phyloP scores from a whole-genome alignment of 2,797 vertebrate species.

The Cuculus canorus region DNA sequence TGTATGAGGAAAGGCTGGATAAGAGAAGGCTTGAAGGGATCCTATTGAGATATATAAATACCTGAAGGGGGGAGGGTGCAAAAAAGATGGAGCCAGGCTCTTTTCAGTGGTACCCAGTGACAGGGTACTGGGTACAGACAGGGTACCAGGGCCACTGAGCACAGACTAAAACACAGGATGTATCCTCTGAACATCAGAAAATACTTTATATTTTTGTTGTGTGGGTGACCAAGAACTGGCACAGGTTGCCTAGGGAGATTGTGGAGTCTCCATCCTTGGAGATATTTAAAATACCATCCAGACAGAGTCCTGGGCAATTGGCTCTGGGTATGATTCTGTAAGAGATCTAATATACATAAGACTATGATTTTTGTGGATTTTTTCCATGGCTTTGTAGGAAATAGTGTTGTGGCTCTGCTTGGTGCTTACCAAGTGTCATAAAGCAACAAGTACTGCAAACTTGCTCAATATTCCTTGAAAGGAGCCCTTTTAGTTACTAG shows the following conservation, averaged over 20 bases:
- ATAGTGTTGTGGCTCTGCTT: neutral
- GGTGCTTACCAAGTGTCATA: neutral
- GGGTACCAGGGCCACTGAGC: neutral
- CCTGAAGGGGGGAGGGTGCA: neutral
- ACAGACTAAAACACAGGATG: neutral
- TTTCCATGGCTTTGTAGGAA: neutral
- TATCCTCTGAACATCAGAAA: neutral
- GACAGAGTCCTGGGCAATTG: rapidly evolving
- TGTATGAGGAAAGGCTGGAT: neutral
- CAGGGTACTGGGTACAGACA: too few species aligned
- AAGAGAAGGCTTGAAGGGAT: neutral
- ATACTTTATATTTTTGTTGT: neutral
- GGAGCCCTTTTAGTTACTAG: neutral
- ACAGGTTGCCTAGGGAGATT: neutral
- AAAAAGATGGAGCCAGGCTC: rapidly evolving
- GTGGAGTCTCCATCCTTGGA: neutral
- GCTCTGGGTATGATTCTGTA: neutral
- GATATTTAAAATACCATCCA: neutral
- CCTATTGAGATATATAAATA: neutral
- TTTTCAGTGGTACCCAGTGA: neutral
- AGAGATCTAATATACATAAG: neutral
- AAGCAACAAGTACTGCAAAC: neutral
- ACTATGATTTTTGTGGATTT: neutral
- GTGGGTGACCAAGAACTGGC: neutral
- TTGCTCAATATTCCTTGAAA: neutral